Conservation (phyloP, 2,888 invertebrate genomes). For the Drosophila pseudotakahashii region DNA sequence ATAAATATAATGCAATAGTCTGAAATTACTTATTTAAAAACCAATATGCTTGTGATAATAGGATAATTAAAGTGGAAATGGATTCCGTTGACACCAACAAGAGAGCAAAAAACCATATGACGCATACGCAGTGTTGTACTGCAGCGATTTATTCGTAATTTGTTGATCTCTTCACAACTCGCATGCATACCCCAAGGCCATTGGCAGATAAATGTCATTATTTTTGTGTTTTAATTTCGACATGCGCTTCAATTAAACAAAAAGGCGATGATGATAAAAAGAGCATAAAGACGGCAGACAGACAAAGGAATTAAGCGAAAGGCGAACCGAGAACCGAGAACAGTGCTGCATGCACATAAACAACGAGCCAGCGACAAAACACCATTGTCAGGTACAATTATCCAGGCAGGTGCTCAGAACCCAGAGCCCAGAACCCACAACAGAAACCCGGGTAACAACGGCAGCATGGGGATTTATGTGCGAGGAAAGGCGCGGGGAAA, state of each 20-base stretch:
- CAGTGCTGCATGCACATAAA: slow-evolving; percentile 33
- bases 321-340: slow-evolving; percentile 6
- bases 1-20: neutral
- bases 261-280: slow-evolving; percentile 39
- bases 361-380: slow-evolving; percentile 48
- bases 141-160: neutral
- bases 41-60: neutral
- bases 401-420: slow-evolving; percentile 59
- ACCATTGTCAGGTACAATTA: slow-evolving; percentile 59
- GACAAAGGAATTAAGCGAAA: slow-evolving; percentile 38
- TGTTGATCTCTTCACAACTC: slow-evolving; percentile 6
- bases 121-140: slow-evolving; percentile 10
- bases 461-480: slow-evolving; percentile 42
- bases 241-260: slow-evolving; percentile 59
- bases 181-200: slow-evolving; percentile 7
- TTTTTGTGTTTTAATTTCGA: slow-evolving; percentile 54
- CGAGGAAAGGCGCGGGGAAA: slow-evolving; percentile 29
- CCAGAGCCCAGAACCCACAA: slow-evolving; percentile 35
- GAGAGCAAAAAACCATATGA: slow-evolving; percentile 3
- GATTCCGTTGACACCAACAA: neutral
- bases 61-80: neutral
- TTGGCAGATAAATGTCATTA: slow-evolving; percentile 13
- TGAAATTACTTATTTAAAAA: neutral
- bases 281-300: slow-evolving; percentile 26
- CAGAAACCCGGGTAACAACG: slow-evolving; percentile 21